Evolutionary conservation across 2,888 invertebrate species (phyloP), one percentile per base, ranked within the genome.

Genomic region (Urechis unicinctus): DNA sequence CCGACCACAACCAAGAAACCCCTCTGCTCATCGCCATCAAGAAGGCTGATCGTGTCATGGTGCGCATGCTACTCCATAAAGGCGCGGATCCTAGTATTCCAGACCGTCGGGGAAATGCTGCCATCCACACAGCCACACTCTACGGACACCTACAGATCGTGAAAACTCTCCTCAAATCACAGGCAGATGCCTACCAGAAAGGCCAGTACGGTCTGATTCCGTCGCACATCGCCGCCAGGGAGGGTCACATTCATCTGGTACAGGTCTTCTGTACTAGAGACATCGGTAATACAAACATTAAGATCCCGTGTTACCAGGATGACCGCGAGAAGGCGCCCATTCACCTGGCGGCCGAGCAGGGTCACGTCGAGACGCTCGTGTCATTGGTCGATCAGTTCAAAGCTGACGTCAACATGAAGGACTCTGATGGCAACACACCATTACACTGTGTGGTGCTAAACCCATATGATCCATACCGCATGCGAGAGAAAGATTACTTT

Each of bases 401-500:
- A n/a, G 66, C 64, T n/a, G 63, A 62, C 5, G 58, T 66, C 9
- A 64, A 66, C 52, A 50, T 66, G 9, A 59, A 50, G 28, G 66
- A 66, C 50, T 63, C 64, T 13, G 58, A 64, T 29, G 61, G 58
- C 17, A 66, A 66, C 55, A 66, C 66, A 3, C 55, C 65, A 9
- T 58, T 66, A 5, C 66, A 66, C 50, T 62, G 61, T 53, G 53
- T 58, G 5, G 65, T 66, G 9, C 58, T 66, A 13, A 55, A 64
- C 43, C 60, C 56, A 24, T 64, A 61, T 50, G 58, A 58, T 28
- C 55, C 59, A 5, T 53, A 61, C 41, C 51, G 59, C 6, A 66
- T 66, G 65, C 50, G 65, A 41, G 65, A 66, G n/a, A 63, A 61
- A 53, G 63, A 66, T 21, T 55, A 64, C 45, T 66, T 64, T 55